Percentiles rank a stretch among this genome's conserved stretches.
phyloP scores from a whole-genome alignment of 2,888 invertebrate species.

The Pogonocherus hispidulus region DNA sequence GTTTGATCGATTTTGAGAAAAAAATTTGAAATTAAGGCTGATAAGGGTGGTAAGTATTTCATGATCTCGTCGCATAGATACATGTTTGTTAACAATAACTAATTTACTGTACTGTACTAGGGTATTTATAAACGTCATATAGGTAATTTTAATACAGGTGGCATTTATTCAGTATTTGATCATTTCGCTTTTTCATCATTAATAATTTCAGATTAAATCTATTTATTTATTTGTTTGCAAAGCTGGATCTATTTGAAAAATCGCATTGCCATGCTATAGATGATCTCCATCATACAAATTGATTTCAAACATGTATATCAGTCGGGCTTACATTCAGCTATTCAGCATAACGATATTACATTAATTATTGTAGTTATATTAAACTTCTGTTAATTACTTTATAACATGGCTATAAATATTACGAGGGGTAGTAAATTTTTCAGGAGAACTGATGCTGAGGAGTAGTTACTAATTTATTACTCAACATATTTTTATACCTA shows the following conservation, averaged over 20 bases:
- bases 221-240: slow-evolving; percentile 35
- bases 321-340: slow-evolving; percentile 6
- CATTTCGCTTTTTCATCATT: slow-evolving; percentile 52
- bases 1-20: no score
- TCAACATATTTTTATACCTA: no score
- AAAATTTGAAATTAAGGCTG: no score
- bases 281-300: slow-evolving; percentile 14
- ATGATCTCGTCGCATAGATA: neutral
- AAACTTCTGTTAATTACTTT: neutral
- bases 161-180: slow-evolving; percentile 54
- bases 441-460: no score
- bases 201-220: slow-evolving; percentile 51
- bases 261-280: slow-evolving; percentile 17
- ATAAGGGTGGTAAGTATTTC: no score
- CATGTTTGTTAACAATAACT: neutral
- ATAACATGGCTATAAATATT: neutral
- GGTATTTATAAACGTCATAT: slow-evolving; percentile 24
- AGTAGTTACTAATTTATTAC: no score
- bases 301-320: slow-evolving; percentile 18
- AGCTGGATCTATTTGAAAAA: slow-evolving; percentile 18
- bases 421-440: no score
- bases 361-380: neutral
- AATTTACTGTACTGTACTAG: slow-evolving; percentile 4
- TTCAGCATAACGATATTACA: neutral
- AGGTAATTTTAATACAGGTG: slow-evolving; percentile 27